Conservation (phyloP, 1,140 invertebrate genomes). For the Diorhabda sublineata region DNA sequence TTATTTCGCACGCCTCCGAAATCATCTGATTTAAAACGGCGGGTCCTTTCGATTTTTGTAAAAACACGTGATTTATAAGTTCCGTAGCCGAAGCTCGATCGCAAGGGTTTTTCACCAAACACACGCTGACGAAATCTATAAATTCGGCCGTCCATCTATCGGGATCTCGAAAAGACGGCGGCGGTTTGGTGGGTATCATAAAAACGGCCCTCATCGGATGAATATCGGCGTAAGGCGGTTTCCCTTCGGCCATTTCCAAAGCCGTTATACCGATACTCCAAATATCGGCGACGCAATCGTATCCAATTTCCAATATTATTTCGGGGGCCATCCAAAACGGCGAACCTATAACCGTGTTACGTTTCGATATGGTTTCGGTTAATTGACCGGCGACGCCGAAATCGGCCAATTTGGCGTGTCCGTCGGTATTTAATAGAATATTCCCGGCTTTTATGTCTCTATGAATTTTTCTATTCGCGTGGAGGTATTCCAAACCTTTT, state of each 20-base stretch:
- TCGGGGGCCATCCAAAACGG: slow-evolving; percentile 99
- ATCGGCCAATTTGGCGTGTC: slow-evolving; percentile 96
- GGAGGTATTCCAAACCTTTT: slow-evolving; percentile 94
- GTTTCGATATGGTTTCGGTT: slow-evolving; percentile 99
- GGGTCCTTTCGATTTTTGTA: slow-evolving; percentile 76
- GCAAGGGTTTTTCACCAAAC: slow-evolving; percentile 90
- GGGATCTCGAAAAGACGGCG: slow-evolving; percentile 95
- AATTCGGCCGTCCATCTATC: slow-evolving; percentile 96
- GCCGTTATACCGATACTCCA: slow-evolving; percentile 98
- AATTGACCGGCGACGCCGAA: slow-evolving; percentile 99
- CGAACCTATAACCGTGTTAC: slow-evolving; percentile 98
- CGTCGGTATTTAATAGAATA: slow-evolving; percentile 97
- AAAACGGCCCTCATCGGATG: slow-evolving; percentile 99
- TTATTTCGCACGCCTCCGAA: slow-evolving; percentile 84
- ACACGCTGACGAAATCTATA: slow-evolving; percentile 96
- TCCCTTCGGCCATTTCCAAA: slow-evolving; percentile 98
- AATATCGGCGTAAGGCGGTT: slow-evolving; percentile 97
- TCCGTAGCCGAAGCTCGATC: slow-evolving; percentile 88
- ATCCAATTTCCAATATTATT: slow-evolving; percentile 98
- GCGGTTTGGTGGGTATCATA: slow-evolving; percentile 99
- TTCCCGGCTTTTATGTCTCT: slow-evolving; percentile 96
- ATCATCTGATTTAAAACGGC: slow-evolving; percentile 87
- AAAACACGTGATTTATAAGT: slow-evolving; percentile 85
- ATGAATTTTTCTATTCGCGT: slow-evolving; percentile 94
- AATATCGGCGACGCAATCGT: slow-evolving; percentile 98